Evolutionary conservation across 2,888 invertebrate species (phyloP), one percentile per base, ranked within the genome.

Genomic region (Pterobdella sp.): DNA sequence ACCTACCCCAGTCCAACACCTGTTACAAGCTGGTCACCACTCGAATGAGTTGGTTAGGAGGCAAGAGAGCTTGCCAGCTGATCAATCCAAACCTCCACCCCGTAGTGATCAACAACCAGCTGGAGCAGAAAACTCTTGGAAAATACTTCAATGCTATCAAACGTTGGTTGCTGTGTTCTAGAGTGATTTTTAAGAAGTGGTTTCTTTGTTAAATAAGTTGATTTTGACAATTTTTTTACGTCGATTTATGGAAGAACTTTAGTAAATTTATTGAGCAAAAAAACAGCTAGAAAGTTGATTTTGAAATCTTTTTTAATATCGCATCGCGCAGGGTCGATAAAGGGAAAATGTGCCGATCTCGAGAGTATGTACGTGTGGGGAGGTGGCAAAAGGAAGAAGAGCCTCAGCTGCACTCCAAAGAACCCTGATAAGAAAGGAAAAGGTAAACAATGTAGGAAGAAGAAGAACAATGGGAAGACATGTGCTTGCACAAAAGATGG

Each of bases 21-120:
- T 71, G 71, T 32, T 71, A 71, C 71, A 71, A 71, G 31, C 36
- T 71, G 7, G 63, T 71, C n/a, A 71, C 18, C 26, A 71, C 52
- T 3, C 34, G 71, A 18, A 32, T 71, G 35, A 63, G 52, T n/a
- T 71, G 71, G 71, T 32, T 63, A 60, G 71, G 35, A 35, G 71
- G 56, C 18, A 71, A 63, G 26, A 34, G 34, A 26, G 60, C 71
- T 31, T 71, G 71, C 71, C 4, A 60, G 36, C n/a, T 26, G 34
- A 10, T 63, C 32, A 56, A 60, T 22, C 71, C 71, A 26, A 35
- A 56, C 35, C 32, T 36, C 3, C 71, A 71, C 32, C 36, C 56
- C 32, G 63, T 71, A n/a, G 56, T 52, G n/a, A 71, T 71, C 36
- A 37, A 71, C 32, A 22, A 31, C 71, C 60, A 56, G 32, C 34